phyloP scores from a whole-genome alignment of 1,140 invertebrate species.

The Lasioglossum baleicum region DNA sequence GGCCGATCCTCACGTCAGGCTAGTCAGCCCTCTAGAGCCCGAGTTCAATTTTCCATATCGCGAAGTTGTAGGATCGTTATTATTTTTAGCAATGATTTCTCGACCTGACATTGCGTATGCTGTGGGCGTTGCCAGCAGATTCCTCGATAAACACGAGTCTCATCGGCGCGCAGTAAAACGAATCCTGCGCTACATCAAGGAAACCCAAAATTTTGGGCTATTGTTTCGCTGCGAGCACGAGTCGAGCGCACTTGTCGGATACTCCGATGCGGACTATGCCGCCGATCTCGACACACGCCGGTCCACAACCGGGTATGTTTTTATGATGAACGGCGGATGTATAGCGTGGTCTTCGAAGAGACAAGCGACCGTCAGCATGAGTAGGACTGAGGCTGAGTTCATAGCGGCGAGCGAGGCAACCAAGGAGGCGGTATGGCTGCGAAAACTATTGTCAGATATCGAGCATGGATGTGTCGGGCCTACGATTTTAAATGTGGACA shows the following conservation, averaged over 20 bases:
- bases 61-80: not conserved
- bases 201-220: constrained; percentile 6
- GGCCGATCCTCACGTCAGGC: constrained; percentile 30
- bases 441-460: too few species aligned
- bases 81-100: too few species aligned
- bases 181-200: constrained; percentile 46
- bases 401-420: too few species aligned
- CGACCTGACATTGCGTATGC: too few species aligned
- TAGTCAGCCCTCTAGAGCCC: not conserved
- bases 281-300: constrained; percentile 14
- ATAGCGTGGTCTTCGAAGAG: too few species aligned
- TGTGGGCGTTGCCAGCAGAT: not conserved
- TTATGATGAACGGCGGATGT: not conserved
- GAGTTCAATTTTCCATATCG: constrained; percentile 35
- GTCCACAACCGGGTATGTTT: constrained; percentile 33
- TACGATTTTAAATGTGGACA: too few species aligned
- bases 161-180: constrained; percentile 54
- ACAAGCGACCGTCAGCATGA: too few species aligned
- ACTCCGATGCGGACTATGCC: constrained; percentile 37
- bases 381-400: too few species aligned
- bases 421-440: too few species aligned
- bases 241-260: not conserved
- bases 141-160: constrained; percentile 15
- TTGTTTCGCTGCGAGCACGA: not conserved
- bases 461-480: too few species aligned